Evolutionary conservation across 1,140 invertebrate species (phyloP), one percentile per base, ranked within the genome.

Genomic region (Grapholita molesta): DNA sequence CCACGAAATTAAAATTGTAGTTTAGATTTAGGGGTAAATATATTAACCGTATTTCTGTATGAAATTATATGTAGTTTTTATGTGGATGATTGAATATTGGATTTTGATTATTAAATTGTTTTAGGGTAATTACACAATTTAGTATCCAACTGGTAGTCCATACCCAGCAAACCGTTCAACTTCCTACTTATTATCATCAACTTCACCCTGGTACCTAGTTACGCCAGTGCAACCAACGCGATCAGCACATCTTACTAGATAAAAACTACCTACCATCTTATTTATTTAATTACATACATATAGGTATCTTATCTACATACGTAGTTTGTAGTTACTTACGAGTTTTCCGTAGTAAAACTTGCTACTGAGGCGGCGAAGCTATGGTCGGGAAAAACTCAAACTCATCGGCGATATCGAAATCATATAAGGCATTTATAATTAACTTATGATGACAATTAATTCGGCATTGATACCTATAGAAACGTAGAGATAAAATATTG

Each of bases 31-130:
- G 89, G 86, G 80, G 80, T 84, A 88, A 89, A 86, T 91, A 89
- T 91, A 91, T 89, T 91, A 91, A 91, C 80, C 87, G 86, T 91
- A 91, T 91, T 90, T 91, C 88, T 91, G 88, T 91, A 91, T 91
- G 86, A 91, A 88, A 91, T 91, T 91, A 91, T 91, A 91, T 91
- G 87, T 91, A 91, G 88, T 88, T 91, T 89, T 89, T 89, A 91
- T 91, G 88, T 88, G 85, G 80, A 88, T 85, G 82, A 89, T 84
- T 85, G 81, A 86, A 82, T 83, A 77, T 82, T 89, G 83, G 82
- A 85, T 89, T 86, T 91, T 91, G 82, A 88, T 91, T 89, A 84
- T 82, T 78, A 78, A 86, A 86, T 73, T 83, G 78, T 83, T 86
- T 84, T 85, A 89, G 88, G 88, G 80, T 76, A 81, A 48, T 79